Conservation (phyloP, 2,113 vertebrate species). For the Ceyx margarethae region DNA sequence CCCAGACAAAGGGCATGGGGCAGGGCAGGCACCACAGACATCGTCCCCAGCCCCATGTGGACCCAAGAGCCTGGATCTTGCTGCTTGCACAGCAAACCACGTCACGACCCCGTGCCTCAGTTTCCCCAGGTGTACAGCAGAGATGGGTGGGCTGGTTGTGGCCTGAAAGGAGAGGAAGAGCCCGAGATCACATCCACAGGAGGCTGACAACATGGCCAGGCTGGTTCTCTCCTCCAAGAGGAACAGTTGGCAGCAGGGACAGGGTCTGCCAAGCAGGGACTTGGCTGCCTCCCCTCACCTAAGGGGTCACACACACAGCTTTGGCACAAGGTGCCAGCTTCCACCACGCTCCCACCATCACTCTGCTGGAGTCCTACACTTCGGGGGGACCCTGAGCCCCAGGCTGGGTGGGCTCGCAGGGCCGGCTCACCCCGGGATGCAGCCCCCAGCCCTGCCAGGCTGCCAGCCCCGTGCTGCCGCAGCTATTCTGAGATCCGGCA, state of each 20-base stretch:
- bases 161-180: not conserved
- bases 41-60: rapidly evolving
- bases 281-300: rapidly evolving
- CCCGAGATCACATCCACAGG: not conserved
- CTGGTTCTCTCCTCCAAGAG: not conserved
- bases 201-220: not conserved
- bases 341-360: rapidly evolving
- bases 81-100: not conserved
- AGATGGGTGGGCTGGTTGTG: rapidly evolving
- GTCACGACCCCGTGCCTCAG: not conserved
- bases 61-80: rapidly evolving
- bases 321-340: rapidly evolving
- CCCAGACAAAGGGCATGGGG: rapidly evolving
- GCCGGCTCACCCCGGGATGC: rapidly evolving
- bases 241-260: not conserved
- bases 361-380: rapidly evolving
- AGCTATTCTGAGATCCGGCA: not conserved
- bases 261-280: rapidly evolving
- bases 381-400: not conserved
- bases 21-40: rapidly evolving
- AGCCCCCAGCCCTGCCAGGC: not conserved
- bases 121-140: not conserved
- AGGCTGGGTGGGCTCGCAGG: not conserved
- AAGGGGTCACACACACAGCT: not conserved
- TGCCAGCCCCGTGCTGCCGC: not conserved